A percentile compares a stretch with the other conserved stretches of the same genome.
phyloP scores from a whole-genome alignment of 2,113 vertebrate species.

The Siphamia tubifer region DNA sequence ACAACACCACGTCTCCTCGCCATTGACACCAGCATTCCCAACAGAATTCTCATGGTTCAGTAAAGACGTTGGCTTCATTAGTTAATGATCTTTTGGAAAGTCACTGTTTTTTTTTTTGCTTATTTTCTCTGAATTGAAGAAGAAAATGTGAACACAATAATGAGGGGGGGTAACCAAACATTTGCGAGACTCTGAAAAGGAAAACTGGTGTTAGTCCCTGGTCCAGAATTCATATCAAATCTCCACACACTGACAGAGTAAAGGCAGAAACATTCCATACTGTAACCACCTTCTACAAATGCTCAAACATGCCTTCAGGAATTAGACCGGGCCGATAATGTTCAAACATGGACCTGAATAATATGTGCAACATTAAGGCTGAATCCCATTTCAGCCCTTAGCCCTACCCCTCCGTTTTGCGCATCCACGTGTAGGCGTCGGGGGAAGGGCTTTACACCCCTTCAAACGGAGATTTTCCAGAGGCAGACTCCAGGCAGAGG shows the following conservation, averaged over 20 bases:
- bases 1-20: not conserved
- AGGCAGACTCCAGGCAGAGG: too few species aligned
- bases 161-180: not conserved
- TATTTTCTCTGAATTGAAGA: not conserved
- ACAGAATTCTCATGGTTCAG: not conserved
- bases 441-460: too few species aligned
- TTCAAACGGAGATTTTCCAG: too few species aligned
- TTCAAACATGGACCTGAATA: not conserved
- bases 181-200: conserved; percentile 14
- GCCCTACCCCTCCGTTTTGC: too few species aligned
- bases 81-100: not conserved
- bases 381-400: too few species aligned
- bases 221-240: conserved; percentile 6
- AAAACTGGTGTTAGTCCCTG: not conserved
- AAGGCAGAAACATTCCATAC: conserved; percentile 41
- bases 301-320: not conserved
- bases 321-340: not conserved
- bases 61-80: not conserved
- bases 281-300: not conserved
- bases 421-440: too few species aligned
- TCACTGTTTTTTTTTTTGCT: not conserved
- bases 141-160: not conserved
- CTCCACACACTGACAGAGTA: conserved; percentile 21
- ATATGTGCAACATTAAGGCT: conserved; percentile 4
- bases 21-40: not conserved